phyloP scores from a whole-genome alignment of 2,113 vertebrate species.

The Noctilio leporinus region DNA sequence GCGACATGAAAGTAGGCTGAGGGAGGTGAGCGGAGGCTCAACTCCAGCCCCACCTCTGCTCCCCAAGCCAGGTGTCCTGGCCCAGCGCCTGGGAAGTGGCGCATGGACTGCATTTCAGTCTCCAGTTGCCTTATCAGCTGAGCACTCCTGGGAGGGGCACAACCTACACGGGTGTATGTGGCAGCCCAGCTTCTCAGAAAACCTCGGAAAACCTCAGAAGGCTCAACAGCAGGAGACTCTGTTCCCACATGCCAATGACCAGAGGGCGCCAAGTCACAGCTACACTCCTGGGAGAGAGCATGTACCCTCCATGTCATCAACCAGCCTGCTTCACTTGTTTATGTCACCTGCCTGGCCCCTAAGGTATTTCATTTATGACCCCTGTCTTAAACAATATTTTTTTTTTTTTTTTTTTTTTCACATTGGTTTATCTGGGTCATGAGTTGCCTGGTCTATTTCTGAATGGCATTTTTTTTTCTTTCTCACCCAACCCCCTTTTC shows the following conservation, averaged over 20 bases:
- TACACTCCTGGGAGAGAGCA: not conserved
- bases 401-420: conserved; percentile 34
- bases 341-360: not conserved
- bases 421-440: conserved; percentile 31
- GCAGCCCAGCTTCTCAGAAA: not conserved
- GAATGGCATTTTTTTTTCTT: conserved; percentile 56
- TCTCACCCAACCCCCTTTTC: conserved; percentile 50
- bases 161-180: not conserved
- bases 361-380: conserved; percentile 22
- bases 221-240: not conserved
- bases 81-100: not conserved
- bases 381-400: conserved; percentile 34
- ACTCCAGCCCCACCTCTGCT: not conserved
- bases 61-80: not conserved
- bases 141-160: not conserved
- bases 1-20: not conserved
- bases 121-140: not conserved
- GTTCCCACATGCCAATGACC: fast-evolving
- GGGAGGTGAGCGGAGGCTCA: fast-evolving
- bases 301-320: fast-evolving
- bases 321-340: not conserved
- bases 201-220: not conserved
- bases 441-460: conserved; percentile 52
- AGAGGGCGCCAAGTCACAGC: not conserved
- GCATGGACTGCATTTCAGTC: not conserved